A percentile compares a stretch with the other conserved stretches of the same genome.
These are phyloP conservation scores for Zoanthus solanderi DNA, from an alignment of 92 coral and sea anemone genomes.

Conservation along the genomic window DNA sequence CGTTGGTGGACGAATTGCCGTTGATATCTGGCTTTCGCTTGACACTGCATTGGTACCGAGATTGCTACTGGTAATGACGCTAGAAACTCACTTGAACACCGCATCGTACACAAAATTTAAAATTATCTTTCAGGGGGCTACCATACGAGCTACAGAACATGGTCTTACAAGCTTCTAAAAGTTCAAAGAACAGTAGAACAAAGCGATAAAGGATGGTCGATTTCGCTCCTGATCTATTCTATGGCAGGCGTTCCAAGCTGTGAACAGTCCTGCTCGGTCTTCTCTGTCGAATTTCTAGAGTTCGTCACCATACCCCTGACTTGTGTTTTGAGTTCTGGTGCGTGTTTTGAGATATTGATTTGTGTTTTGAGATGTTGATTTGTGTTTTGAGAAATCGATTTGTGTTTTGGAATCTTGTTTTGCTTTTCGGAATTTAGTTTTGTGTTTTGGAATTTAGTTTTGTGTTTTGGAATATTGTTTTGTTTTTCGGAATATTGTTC, in stretches of 20 bases:
- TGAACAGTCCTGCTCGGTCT: constrained; percentile 8
- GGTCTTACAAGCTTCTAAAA: constrained; percentile 8
- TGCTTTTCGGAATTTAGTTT: no score
- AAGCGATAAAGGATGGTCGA: background rate
- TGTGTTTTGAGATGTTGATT: background rate
- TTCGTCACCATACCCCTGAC: constrained; percentile 10
- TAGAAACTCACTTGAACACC: background rate
- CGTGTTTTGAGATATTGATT: constrained; percentile 6
- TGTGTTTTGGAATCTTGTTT: background rate
- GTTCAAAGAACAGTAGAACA: background rate
- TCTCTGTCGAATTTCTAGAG: background rate
- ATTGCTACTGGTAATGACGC: background rate
- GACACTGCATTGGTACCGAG: background rate
- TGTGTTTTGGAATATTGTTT: background rate
- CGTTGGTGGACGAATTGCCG: background rate
- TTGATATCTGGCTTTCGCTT: background rate
- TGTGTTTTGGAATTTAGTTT: background rate
- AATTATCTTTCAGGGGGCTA: constrained; percentile 1
- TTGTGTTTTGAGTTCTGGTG: constrained; percentile 15
- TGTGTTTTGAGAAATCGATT: background rate
- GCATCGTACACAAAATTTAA: background rate
- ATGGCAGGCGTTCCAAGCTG: background rate
- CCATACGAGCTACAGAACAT: constrained; percentile 11
- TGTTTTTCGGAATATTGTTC: no score
- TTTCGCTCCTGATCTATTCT: no score